A percentile compares a stretch with the other conserved stretches of the same genome.
phyloP scores from a whole-genome alignment of 1,140 invertebrate species.

The Alviniconcha marisindica region DNA sequence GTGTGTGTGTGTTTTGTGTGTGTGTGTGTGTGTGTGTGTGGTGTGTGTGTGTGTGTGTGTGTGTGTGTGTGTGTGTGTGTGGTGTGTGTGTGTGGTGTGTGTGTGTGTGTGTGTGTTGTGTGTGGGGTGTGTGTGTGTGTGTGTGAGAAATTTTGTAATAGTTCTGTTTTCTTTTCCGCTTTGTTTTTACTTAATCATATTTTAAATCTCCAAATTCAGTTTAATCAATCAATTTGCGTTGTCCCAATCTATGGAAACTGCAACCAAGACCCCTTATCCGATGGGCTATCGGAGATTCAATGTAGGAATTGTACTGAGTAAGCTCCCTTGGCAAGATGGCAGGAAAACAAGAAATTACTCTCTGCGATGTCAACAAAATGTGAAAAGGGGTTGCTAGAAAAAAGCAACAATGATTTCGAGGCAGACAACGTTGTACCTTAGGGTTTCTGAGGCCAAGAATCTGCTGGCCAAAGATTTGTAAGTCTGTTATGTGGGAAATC shows the following conservation, averaged over 20 bases:
- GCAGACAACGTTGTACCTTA: conserved; percentile 56
- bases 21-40: background rate
- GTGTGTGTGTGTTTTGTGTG: background rate
- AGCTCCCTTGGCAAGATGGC: conserved; percentile 26
- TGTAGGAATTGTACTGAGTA: background rate
- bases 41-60: background rate
- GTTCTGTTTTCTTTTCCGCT: background rate
- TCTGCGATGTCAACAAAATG: conserved; percentile 18
- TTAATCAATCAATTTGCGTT: no score
- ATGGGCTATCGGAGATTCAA: background rate
- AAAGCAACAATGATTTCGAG: conserved; percentile 43
- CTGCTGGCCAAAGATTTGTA: conserved; percentile 59
- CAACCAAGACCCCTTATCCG: no score
- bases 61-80: background rate
- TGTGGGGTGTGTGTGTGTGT: background rate
- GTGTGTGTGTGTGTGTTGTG: background rate
- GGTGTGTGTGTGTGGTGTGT: background rate
- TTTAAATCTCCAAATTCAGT: no score
- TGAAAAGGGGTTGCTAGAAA: background rate
- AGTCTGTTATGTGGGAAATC: no score
- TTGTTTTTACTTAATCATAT: background rate
- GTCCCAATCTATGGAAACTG: no score
- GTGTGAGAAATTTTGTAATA: background rate
- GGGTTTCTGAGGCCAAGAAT: conserved; percentile 58
- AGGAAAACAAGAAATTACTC: background rate